Conservation (phyloP, 2,797 vertebrate species). For the Tokudaia tokunoshimensis region DNA sequence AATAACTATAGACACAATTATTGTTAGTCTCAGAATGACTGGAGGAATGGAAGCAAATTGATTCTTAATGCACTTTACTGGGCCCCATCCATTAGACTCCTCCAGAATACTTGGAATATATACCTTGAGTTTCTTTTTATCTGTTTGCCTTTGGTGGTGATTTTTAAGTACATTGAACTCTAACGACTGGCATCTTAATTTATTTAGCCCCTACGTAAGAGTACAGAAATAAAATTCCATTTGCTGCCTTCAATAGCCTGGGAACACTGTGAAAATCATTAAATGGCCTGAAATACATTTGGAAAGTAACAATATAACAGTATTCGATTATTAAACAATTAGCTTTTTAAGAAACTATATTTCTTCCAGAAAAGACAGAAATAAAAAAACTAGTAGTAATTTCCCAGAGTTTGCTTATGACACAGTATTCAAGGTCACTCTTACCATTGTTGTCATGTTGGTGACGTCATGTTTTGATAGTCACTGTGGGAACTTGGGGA, state of each 20-base stretch:
- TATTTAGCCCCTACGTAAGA: neutral
- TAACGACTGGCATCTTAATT: slow-evolving; percentile 12
- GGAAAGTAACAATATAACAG: neutral
- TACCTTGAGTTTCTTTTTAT: neutral
- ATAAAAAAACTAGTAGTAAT: neutral
- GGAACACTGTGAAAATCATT: neutral
- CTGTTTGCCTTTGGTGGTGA: neutral
- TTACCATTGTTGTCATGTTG: neutral
- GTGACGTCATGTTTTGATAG: neutral
- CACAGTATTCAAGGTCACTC: neutral
- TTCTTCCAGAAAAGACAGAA: neutral
- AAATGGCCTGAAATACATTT: slow-evolving; percentile 20
- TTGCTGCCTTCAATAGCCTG: neutral
- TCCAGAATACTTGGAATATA: neutral
- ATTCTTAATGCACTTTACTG: neutral
- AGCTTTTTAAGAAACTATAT: neutral
- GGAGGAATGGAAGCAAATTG: neutral
- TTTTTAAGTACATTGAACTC: neutral
- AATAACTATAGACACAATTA: neutral
- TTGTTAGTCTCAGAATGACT: neutral
- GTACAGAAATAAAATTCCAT: neutral
- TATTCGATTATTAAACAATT: neutral
- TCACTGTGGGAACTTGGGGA: neutral
- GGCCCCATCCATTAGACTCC: neutral
- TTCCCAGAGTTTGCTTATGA: neutral